Evolutionary conservation across 2,888 invertebrate species (phyloP), one percentile per base, ranked within the genome.

Genomic region (Cephus runcator): DNA sequence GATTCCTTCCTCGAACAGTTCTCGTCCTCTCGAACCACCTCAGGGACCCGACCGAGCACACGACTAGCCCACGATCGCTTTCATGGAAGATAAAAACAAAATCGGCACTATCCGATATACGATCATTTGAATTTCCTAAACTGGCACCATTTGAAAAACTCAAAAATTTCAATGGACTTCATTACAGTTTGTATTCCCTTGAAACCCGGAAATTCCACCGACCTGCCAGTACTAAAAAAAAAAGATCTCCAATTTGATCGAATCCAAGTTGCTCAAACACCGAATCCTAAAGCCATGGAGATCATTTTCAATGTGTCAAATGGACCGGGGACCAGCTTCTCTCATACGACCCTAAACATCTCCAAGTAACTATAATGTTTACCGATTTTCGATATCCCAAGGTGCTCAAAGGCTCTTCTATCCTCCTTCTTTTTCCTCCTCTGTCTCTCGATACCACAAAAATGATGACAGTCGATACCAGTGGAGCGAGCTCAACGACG

Each of bases 401-500:
- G 12, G 68, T 73, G 71, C 56, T 73, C 76, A 33, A 69, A 71
- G 12, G 12, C 34, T 34, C 34, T 35, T n/a, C 15, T 35, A 23
- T 23, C 56, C 40, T 2, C 2, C 23, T 23, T 56, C 56, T 0
- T 23, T 9, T 23, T 56, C 6, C 23, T 23, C 23, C 56, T 56
- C 23, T 56, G 23, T 56, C 23, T 56, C 12, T 23, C 40, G n/a
- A 73, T 73, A 69, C 69, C 77, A 74, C 35, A 74, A 71, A 77
- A 77, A 75, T 71, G 75, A 69, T 75, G 77, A 77, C 77, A 77
- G 77, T 75, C 77, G 77, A 77, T 75, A 75, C 75, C 73, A 74
- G 75, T 74, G 77, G 71, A 35, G 69, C 69, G 69, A 30, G 73
- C 40, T 74, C 74, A 34, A 34, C 77, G 71, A 75, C 75, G 77